phyloP scores from a whole-genome alignment of 2,797 vertebrate genomes.

The Hipposideros larvatus region DNA sequence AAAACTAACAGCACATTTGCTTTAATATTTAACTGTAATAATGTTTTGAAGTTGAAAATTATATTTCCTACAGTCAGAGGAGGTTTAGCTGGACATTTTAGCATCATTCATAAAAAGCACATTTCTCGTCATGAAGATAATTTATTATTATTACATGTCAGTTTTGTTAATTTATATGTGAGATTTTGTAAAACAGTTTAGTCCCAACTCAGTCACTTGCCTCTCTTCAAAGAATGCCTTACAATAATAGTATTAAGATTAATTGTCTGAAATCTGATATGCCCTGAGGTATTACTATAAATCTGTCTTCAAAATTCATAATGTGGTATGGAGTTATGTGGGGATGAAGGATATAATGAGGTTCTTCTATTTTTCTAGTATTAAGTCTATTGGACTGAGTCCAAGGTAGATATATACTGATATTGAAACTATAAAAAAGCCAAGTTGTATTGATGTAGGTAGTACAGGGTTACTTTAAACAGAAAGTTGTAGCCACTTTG shows the following conservation, averaged over 20 bases:
- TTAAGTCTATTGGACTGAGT: slow-evolving; percentile 43
- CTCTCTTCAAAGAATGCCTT: slow-evolving; percentile 49
- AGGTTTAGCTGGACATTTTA: slow-evolving; percentile 56
- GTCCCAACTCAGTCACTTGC: slow-evolving; percentile 10
- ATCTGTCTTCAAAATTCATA: slow-evolving; percentile 68
- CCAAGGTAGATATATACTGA: slow-evolving; percentile 28
- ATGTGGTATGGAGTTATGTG: slow-evolving; percentile 45
- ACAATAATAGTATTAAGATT: slow-evolving; percentile 50
- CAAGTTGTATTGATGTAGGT: slow-evolving; percentile 1
- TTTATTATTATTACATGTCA: slow-evolving; percentile 51
- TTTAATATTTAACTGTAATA: slow-evolving; percentile 65
- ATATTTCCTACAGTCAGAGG: not conserved
- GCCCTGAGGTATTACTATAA: slow-evolving; percentile 35
- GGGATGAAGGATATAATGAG: slow-evolving; percentile 5
- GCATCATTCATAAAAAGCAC: slow-evolving; percentile 44
- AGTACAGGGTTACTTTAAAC: not conserved
- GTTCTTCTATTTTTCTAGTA: slow-evolving; percentile 18
- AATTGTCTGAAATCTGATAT: slow-evolving; percentile 57
- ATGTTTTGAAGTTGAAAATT: slow-evolving; percentile 65
- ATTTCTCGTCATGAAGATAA: slow-evolving; percentile 46
- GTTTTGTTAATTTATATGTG: slow-evolving; percentile 67
- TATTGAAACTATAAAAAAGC: not conserved
- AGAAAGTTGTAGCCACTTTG: not conserved
- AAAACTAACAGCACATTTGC: not conserved
- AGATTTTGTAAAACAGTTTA: slow-evolving; percentile 61